A percentile compares a stretch with the other conserved stretches of the same genome.
phyloP scores from a whole-genome alignment of 1,140 invertebrate genomes.

The Drosophila tropicalis region DNA sequence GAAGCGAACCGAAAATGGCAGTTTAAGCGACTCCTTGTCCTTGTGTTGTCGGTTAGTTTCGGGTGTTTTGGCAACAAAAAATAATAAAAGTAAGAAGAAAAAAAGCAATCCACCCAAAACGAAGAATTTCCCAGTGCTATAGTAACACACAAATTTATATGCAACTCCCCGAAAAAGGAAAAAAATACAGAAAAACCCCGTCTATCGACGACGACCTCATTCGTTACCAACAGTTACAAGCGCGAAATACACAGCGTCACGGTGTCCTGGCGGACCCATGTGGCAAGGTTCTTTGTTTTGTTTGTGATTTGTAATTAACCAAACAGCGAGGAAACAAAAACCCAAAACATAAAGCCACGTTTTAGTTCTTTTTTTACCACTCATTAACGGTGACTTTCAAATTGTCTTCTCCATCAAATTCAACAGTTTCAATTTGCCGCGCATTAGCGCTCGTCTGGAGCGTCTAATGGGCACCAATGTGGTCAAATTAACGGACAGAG shows the following conservation, averaged over 20 bases:
- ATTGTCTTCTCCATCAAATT: slow-evolving; percentile 20
- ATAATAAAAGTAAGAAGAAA: slow-evolving; percentile 49
- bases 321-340: slow-evolving; percentile 27
- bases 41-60: slow-evolving; percentile 61
- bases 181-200: slow-evolving; percentile 26
- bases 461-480: slow-evolving; percentile 87
- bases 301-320: slow-evolving; percentile 42
- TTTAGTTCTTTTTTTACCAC: slow-evolving; percentile 11
- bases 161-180: slow-evolving; percentile 39
- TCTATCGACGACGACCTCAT: slow-evolving; percentile 60
- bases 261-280: slow-evolving; percentile 44
- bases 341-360: slow-evolving; percentile 22
- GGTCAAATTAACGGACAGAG: slow-evolving; percentile 86
- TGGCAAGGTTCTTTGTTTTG: slow-evolving; percentile 22
- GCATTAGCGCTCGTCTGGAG: slow-evolving; percentile 85
- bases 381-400: slow-evolving; percentile 45
- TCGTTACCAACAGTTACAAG: slow-evolving; percentile 78
- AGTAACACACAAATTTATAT: slow-evolving; percentile 52
- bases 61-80: slow-evolving; percentile 74
- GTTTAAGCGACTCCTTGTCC: slow-evolving; percentile 51
- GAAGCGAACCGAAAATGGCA: slow-evolving; percentile 19
- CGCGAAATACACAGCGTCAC: slow-evolving; percentile 59
- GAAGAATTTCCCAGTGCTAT: slow-evolving; percentile 50
- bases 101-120: slow-evolving; percentile 17
- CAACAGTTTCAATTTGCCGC: slow-evolving; percentile 85